Percentiles rank a stretch among this genome's conserved stretches.
phyloP scores from a whole-genome alignment of 2,797 vertebrate species.

The Rhincodon typus region DNA sequence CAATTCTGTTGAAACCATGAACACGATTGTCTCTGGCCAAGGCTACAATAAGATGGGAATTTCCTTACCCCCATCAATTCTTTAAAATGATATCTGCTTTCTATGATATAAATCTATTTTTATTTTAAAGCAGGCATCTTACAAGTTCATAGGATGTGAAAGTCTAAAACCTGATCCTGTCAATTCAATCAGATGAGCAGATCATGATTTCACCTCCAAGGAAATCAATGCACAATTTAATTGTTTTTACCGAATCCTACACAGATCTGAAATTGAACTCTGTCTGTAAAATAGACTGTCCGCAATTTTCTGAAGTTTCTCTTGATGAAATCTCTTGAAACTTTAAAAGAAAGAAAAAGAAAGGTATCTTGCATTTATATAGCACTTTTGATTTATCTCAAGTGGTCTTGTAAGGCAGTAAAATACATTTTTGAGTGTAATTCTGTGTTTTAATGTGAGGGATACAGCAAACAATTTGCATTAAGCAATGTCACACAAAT shows the following conservation, averaged over 20 bases:
- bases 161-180: not conserved
- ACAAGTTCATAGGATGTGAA: not conserved
- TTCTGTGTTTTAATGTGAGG: not conserved
- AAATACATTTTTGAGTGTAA: not conserved
- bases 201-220: not conserved
- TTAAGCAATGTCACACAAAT: not conserved
- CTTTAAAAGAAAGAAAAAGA: not conserved
- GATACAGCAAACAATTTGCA: not conserved
- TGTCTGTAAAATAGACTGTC: not conserved
- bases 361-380: not conserved
- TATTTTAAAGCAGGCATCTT: slow-evolving; percentile 12
- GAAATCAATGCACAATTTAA: slow-evolving; percentile 32
- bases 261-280: not conserved
- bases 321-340: not conserved
- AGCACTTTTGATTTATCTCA: not conserved
- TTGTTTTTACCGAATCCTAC: not conserved
- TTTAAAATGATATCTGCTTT: not conserved
- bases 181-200: not conserved
- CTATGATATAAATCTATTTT: slow-evolving; percentile 10
- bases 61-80: not conserved
- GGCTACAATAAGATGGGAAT: not conserved
- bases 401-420: not conserved
- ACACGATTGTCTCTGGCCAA: not conserved
- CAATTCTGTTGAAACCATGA: slow-evolving; percentile 2
- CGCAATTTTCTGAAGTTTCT: not conserved